Percentiles rank a stretch among this genome's conserved stretches.
These are phyloP conservation scores for Nettapus auritus DNA, from an alignment of 2,113 vertebrate species.

Conservation along the genomic window DNA sequence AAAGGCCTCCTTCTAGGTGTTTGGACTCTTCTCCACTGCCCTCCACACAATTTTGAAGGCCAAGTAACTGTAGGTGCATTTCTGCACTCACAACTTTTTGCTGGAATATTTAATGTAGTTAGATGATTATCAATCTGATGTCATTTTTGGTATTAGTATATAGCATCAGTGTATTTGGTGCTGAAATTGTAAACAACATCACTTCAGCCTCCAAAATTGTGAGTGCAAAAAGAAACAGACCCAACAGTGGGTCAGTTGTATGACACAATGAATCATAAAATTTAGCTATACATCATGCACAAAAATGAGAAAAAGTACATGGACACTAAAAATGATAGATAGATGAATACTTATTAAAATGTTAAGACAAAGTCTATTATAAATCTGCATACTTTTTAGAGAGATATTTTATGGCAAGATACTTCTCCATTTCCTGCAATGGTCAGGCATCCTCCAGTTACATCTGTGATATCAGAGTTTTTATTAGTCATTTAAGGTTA, in stretches of 20 bases:
- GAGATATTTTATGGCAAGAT: neutral
- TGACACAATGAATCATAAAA: neutral
- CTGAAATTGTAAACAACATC: neutral
- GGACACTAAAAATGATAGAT: neutral
- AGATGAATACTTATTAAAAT: neutral
- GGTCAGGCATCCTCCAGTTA: neutral
- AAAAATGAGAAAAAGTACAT: neutral
- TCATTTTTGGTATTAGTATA: neutral
- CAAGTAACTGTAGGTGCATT: conserved; percentile 10
- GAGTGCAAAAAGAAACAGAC: neutral
- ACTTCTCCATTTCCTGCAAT: neutral
- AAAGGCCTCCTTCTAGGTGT: neutral
- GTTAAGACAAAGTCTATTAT: neutral
- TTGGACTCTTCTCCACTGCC: neutral
- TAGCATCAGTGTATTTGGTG: neutral
- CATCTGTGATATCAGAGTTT: neutral
- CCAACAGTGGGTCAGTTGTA: neutral
- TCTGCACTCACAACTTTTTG: conserved; percentile 4
- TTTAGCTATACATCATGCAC: neutral
- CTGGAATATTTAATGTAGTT: neutral
- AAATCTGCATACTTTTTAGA: neutral
- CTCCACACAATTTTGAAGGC: conserved; percentile 9
- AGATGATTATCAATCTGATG: neutral
- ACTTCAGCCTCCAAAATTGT: conserved; percentile 23
- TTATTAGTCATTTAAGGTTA: neutral